Base-by-base conservation (phyloP, 2,888 invertebrate genomes). In the Keiferia lycopersicella region DNA sequence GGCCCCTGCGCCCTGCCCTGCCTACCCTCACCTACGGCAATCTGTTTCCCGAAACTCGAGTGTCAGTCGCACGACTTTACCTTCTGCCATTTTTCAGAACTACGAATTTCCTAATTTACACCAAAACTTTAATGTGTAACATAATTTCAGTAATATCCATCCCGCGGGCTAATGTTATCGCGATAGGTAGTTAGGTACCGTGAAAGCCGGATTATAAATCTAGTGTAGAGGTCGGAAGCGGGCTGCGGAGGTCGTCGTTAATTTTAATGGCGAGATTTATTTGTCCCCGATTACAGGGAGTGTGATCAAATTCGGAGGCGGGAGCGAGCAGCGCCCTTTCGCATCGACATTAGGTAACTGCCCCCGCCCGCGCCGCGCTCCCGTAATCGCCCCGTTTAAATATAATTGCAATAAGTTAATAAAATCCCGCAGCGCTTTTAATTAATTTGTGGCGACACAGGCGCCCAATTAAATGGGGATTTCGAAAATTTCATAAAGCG, bases 331-430 rank as follows among this genome's bases (percentile, higher is more conserved):
- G 63, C 53, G 79, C 77, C 76, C 26, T 26, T 6, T 26, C 75
- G 74, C 73, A 74, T 78, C 76, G 80, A 80, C 73, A 79, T 84
- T 82, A 83, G 77, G 73, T 75, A 71, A 71, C 70, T 69, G 71
- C 74, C 73, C 73, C 72, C 70, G 69, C 73, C 73, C 56, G 69
- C 75, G 68, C 75, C 74, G 71, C 73, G 70, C 75, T 77, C 76
- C 77, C 70, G 77, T 84, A 86, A 87, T 86, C 81, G 82, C 73
- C 73, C 74, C 85, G 82, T 84, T 87, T 85, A 87, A 87, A 87
- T 86, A 84, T 88, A 86, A 88, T 88, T 85, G 85, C 85, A 85
- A 88, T 88, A 90, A 88, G 85, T 88, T 88, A 86, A 88, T 87
- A 86, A 87, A 86, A 86, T 82, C 81, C 81, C 81, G 74, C 79